Evolutionary conservation across 2,888 invertebrate genomes (phyloP), one percentile per base, ranked within the genome.

Genomic region (Saturnia pavonia): DNA sequence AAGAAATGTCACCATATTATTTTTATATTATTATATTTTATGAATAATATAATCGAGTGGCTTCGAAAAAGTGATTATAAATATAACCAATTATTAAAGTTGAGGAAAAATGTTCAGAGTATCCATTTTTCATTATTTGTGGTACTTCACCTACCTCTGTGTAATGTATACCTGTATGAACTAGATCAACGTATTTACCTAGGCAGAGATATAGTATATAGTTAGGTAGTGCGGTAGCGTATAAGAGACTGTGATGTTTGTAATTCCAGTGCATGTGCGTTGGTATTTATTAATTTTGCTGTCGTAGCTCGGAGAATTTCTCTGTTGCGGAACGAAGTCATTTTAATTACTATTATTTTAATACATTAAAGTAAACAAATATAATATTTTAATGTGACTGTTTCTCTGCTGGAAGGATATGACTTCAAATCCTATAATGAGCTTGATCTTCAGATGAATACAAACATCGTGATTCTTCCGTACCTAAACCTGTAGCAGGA

Each of bases 271-370:
- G 34, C 19, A 57, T 69, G 60, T 42, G 54, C 69, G 43, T 63
- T 43, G 69, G 69, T 69, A 69, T 69, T 69, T 69, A 69, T 69
- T 69, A 69, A 69, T 69, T 63, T 69, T 43, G 60, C 69, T 42
- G 19, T 27, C 60, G 45, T 1, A 40, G 14, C 27, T 25, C 14
- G 4, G 57, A 19, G 27, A 60, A 14, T 27, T 60, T 12, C 57
- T 4, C 27, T 14, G 25, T 1, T 60, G 27, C 27, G 27, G 8
- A 60, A 27, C 27, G 57, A 60, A 60, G 14, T 60, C 2, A 27
- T 27, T 60, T 60, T 60, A 60, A 60, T 60, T 27, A 25, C 57
- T 27, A 27, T 27, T 27, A 60, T 27, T 60, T 60, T 25, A 27
- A 3, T 6, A 12, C 12, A n/a, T n/a, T n/a, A n/a, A n/a, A 27